Evolutionary conservation across 2,113 vertebrate genomes (phyloP).

Genomic region (Alces alces): DNA sequence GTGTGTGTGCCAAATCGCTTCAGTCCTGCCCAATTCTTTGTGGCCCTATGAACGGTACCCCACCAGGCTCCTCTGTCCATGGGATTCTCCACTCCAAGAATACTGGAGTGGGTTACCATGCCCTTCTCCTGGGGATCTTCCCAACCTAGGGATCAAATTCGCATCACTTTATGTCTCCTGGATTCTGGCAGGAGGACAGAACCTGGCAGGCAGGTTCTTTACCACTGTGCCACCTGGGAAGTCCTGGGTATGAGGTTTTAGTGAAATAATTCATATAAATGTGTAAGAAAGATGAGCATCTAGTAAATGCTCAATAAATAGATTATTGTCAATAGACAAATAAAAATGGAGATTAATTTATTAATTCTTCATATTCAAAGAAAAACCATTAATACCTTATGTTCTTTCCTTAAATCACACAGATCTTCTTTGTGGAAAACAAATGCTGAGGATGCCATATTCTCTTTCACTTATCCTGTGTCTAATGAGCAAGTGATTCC

Average conservation of each 20-base stretch:
- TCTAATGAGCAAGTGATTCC: neutral
- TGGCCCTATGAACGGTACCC: neutral
- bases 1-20: neutral
- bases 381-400: neutral
- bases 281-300: neutral
- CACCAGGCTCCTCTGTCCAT: neutral
- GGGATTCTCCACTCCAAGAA: neutral
- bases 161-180: neutral
- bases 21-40: neutral
- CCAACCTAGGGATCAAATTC: neutral
- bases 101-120: neutral
- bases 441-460: neutral
- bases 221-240: neutral
- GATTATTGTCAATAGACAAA: neutral
- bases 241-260: neutral
- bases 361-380: neutral
- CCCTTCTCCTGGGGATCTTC: neutral
- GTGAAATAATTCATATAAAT: neutral
- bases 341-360: neutral
- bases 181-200: neutral
- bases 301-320: slow-evolving; percentile 5
- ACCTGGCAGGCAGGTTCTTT: neutral
- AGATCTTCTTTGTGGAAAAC: neutral
- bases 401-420: neutral
- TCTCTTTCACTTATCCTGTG: neutral